These are phyloP conservation scores for Gila robusta DNA, from an alignment of 2,797 vertebrate species.

Conservation along the genomic window DNA sequence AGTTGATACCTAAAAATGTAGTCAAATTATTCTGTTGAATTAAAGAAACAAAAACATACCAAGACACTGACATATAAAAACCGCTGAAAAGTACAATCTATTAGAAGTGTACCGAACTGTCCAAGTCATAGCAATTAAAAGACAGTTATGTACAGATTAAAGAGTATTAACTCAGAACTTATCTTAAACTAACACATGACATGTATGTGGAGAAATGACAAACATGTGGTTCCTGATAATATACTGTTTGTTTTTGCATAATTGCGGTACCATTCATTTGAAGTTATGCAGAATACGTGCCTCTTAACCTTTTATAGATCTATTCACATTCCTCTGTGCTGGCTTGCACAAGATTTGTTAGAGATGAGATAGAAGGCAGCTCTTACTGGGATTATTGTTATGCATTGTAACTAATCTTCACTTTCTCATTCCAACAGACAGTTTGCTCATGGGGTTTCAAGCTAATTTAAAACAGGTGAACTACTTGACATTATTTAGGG, in stretches of 20 bases:
- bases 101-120: not conserved
- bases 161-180: slow-evolving; percentile 4
- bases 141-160: not conserved
- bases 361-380: slow-evolving; percentile 30
- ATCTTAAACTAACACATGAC: slow-evolving; percentile 35
- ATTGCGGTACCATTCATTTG: slow-evolving; percentile 20
- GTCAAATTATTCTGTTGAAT: not conserved
- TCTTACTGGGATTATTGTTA: slow-evolving; percentile 36
- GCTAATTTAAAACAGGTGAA: slow-evolving; percentile 27
- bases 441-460: slow-evolving; percentile 3
- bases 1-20: not conserved
- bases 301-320: slow-evolving; percentile 36
- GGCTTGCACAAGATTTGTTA: slow-evolving; percentile 29
- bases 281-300: slow-evolving; percentile 23
- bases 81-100: not conserved
- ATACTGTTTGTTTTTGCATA: slow-evolving; percentile 53
- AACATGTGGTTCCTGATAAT: slow-evolving; percentile 45
- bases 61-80: not conserved
- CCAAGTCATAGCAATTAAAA: not conserved
- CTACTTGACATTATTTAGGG: slow-evolving; percentile 30
- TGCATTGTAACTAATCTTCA: slow-evolving; percentile 18
- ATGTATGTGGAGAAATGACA: slow-evolving; percentile 37
- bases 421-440: slow-evolving; percentile 23
- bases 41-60: not conserved
- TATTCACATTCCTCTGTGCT: slow-evolving; percentile 24